Evolutionary conservation across 2,888 invertebrate genomes (phyloP), one percentile per base, ranked within the genome.

Genomic region (Amphimallon solstitiale): DNA sequence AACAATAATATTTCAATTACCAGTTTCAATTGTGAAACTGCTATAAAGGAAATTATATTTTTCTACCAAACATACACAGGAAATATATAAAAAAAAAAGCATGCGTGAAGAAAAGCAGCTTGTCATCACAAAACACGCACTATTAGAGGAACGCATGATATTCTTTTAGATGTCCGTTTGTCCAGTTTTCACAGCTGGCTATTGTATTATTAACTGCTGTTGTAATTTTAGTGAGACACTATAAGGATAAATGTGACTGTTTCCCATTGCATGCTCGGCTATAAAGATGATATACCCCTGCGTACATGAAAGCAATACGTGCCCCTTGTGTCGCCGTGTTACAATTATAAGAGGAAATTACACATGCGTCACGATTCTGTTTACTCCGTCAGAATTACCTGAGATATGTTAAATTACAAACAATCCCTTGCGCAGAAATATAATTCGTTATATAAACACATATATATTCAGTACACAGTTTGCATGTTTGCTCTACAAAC

Each of bases 271-370:
- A 59, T 34, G 43, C 56, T 59, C 43, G 15, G 17, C 56, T 23
- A 51, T 63, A 63, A 63, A 63, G 63, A 51, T 63, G 63, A 63
- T 51, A 51, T 51, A 63, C 43, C 56, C 63, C 10, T 29, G 62
- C 29, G 29, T 51, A 62, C 62, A 49, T 51, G 38, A 62, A 56
- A 43, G 56, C 43, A 14, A 56, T 59, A 59, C 56, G 17, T 59
- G 56, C 56, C 56, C 56, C 56, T 59, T 56, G 1, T 9, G 5
- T 29, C 15, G 15, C 29, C 14, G 12, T 45, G 43, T 43, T 46
- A 65, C 67, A 69, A 69, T 69, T 69, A 69, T 65, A 56, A 59
- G 51, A 65, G 69, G 69, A 67, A 69, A 69, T 69, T 69, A 65
- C 65, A 65, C 64, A 51, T 46, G 60, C 64, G 62, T 56, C 56